Evolutionary conservation across 2,888 invertebrate genomes (phyloP), one percentile per base, ranked within the genome.

Genomic region (Callimorpha dominula): DNA sequence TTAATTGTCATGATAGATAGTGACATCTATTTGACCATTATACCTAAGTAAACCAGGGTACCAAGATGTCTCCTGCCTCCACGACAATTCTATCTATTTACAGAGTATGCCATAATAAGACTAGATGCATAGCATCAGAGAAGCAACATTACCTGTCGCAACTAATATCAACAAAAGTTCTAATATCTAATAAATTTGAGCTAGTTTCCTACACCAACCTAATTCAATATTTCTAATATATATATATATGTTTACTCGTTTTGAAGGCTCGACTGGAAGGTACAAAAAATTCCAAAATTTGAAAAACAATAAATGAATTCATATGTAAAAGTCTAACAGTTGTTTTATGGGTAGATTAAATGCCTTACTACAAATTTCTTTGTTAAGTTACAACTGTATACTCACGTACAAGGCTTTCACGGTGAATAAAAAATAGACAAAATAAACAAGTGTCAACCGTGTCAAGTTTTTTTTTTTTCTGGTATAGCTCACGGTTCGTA

Each of bases 21-120:
- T 31, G 31, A 31, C 2, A 31, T 31, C 31, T 31, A 31, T 31
- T 1, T 1, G 31, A 31, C 31, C 31, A 31, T 31, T 31, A 31
- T 31, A 31, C 31, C 2, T 31, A n/a, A n/a, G n/a, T n/a, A n/a
- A 97, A 42, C 96, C 96, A 72, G 96, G 96, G 89, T 96, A 97
- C 96, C 96, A 97, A 75, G 95, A 94, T 77, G 95, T 91, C 67
- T 92, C 92, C 75, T 91, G 87, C 76, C 94, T 92, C 96, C 96
- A 96, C 96, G 96, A 91, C 42, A 93, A 94, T 15, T 17, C 20
- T 43, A n/a, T 2, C 54, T 65, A 57, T 54, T 42, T 20, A 31
- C 52, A 52, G 9, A 50, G 9, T 31, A 40, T 50, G n/a, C 50
- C 20, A 66, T 64, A 64, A 20, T 40, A 66, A 15, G 20, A 5